Evolutionary conservation across 2,113 vertebrate species (phyloP), one percentile per base, ranked within the genome.

Genomic region (Actinemys pallida): DNA sequence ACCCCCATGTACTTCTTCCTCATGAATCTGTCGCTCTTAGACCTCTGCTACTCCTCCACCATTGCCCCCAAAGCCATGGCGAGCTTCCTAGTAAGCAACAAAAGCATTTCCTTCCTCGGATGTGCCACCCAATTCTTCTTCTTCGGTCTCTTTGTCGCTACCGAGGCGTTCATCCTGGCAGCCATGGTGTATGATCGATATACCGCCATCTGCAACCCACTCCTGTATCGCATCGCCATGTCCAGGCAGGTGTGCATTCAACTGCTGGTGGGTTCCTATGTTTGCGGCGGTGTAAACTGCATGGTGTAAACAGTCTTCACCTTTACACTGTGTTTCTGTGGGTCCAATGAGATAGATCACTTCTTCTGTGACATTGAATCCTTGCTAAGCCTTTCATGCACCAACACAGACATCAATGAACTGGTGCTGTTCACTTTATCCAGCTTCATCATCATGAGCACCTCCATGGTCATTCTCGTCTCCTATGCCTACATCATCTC

Each of bases 351-450:
- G 50, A 90, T 92, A 9, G 81, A 88, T 11, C 94, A 94, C 83
- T 97, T 95, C 84, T 90, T 96, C 72, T 95, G 92, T 39, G 87
- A 97, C 62, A 92, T 90, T 50, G 87, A 91, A 22, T 82, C 92
- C 1, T 20, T 89, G 31, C 84, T 93, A 25, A 85, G 90, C 45
- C 47, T 97, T 24, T 78, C 93, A 9, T 57, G 56, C 5, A 95
- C 81, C 1, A 69, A 95, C 84, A 91, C 94, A 2, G 88, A 87
- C 2, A 19, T n/a, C 6, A 65, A 65, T 35, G 14, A 9, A 35
- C 31, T 65, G 62, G 62, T n/a, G 31, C 3, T 65, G 31, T 65
- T 65, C 31, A 19, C 62, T 16, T 35, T n/a, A 35, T 93, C 92
- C 2, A 89, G 81, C 11, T 87, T 97, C 31, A 57, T 93, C 31